Evolutionary conservation across 2,797 vertebrate species (phyloP).

Genomic region (Micropoecilia bifurca): DNA sequence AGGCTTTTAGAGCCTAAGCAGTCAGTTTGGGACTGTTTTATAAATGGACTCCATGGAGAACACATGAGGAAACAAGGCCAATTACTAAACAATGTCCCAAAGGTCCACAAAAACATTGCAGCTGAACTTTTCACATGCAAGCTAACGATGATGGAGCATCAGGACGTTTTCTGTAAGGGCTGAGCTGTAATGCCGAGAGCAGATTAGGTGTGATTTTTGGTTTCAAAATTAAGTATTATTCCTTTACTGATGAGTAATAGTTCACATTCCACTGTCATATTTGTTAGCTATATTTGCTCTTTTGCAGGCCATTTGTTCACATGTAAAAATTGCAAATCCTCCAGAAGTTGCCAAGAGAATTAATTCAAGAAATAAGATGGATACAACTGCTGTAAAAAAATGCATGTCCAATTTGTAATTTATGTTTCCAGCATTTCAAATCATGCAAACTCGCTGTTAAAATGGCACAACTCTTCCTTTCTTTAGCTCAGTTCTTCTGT

Average conservation of each 20-base stretch:
- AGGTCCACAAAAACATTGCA: not conserved
- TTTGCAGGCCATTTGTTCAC: not conserved
- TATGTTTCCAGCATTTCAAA: not conserved
- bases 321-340: not conserved
- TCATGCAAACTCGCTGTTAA: not conserved
- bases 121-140: not conserved
- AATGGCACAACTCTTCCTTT: not conserved
- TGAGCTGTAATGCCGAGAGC: not conserved
- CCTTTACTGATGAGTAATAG: not conserved
- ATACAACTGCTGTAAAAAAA: not conserved
- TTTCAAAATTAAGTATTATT: not conserved
- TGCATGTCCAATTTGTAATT: not conserved
- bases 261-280: not conserved
- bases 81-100: not conserved
- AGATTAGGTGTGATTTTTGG: not conserved
- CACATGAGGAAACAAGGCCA: not conserved
- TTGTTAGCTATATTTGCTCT: not conserved
- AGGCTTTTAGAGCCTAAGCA: not conserved
- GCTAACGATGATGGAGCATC: not conserved
- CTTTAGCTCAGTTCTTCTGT: conserved; percentile 9
- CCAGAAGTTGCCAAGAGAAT: not conserved
- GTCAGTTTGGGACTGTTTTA: not conserved
- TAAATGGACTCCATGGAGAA: not conserved
- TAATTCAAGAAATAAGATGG: not conserved
- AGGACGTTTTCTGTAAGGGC: not conserved